Evolutionary conservation across 2,888 invertebrate species (phyloP), one percentile per base, ranked within the genome.

Genomic region (Nineta flava): DNA sequence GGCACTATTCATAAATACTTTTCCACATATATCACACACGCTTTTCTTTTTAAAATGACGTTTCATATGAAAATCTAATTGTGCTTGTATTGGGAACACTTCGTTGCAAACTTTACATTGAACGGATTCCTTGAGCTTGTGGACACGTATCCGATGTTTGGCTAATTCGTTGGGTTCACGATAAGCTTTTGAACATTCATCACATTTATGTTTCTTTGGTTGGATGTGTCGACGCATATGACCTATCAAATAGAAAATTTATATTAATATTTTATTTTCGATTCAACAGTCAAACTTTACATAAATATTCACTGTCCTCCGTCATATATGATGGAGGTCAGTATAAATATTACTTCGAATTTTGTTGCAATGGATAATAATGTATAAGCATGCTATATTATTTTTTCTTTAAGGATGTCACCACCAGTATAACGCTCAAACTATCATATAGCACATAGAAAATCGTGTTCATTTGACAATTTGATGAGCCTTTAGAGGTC

Each of bases 51-150:
- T 38, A 38, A 38, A 38, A n/a, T 38, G 38, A 13, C 38, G 38
- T 38, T 38, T 38, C 38, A 38, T 38, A 38, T 38, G 38, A n/a
- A 38, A 38, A 38, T 38, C 38, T 38, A 38, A 38, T 38, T 38
- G 38, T 5, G 38, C 38, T 38, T 38, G 38, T n/a, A 38, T 38
- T 38, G n/a, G 9, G 7, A 38, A 38, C 12, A 12, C 38, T 38
- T 38, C 38, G n/a, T 15, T 15, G 15, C 38, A 38, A 12, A 38
- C 38, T 13, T 15, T 38, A 38, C 38, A 38, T 4, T n/a, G n/a
- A 15, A 38, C 38, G n/a, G n/a, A 4, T 38, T 38, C 38, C n/a
- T 5, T 15, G n/a, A 7, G n/a, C 1, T 38, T 38, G 12, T 38
- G 38, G 4, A 38, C 38, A 15, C 38, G 38, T 13, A 15, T 15